Conservation (phyloP, 2,797 vertebrate genomes). For the Pagetopsis macropterus region DNA sequence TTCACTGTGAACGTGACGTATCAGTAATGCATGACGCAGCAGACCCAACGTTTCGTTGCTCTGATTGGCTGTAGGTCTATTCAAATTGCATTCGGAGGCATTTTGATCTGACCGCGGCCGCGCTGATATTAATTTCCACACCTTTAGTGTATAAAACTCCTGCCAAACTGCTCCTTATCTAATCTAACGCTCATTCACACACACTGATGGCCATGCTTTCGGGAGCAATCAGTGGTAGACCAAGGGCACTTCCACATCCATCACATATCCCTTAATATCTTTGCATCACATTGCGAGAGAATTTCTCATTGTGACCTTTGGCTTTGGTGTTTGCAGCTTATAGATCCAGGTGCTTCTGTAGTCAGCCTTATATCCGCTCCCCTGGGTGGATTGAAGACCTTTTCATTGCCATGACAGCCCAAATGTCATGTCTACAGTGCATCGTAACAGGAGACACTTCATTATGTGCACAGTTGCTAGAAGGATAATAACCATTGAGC, state of each 20-base stretch:
- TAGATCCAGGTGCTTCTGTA: background rate
- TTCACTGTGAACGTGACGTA: too few species aligned
- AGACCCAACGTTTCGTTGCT: too few species aligned
- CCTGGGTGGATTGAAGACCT: background rate
- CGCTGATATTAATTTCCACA: too few species aligned
- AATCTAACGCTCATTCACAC: too few species aligned
- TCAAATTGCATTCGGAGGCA: too few species aligned
- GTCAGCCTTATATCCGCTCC: background rate
- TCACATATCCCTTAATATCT: background rate
- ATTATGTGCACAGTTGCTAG: background rate
- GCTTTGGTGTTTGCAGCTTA: background rate
- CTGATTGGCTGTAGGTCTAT: too few species aligned
- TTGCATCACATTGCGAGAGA: background rate
- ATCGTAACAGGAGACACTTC: background rate
- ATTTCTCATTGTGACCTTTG: background rate
- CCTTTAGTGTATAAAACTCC: too few species aligned
- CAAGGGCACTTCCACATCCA: too few species aligned
- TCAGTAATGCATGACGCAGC: too few species aligned
- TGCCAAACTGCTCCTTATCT: background rate
- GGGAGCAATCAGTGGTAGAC: too few species aligned
- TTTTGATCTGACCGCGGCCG: too few species aligned
- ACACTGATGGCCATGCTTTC: too few species aligned
- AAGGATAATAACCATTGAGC: background rate
- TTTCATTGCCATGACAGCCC: background rate
- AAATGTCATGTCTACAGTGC: background rate